Evolutionary conservation across 2,797 vertebrate genomes (phyloP).

Genomic region (Pteropus rufus): DNA sequence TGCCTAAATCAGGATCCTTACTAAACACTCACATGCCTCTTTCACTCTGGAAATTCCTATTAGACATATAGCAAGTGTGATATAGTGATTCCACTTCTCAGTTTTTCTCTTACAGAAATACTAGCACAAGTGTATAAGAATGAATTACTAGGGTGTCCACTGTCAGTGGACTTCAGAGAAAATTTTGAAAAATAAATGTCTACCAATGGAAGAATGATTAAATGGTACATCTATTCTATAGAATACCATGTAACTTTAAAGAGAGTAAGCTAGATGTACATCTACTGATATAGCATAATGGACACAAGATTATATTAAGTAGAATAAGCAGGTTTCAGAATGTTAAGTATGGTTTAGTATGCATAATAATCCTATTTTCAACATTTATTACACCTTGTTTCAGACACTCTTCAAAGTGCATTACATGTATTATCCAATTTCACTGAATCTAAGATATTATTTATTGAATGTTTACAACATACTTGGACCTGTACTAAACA

Average conservation of each 20-base stretch:
- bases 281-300: background rate
- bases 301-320: background rate
- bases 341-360: background rate
- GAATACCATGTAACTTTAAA: background rate
- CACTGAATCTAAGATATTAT: background rate
- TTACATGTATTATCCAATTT: background rate
- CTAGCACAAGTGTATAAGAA: background rate
- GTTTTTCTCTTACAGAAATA: background rate
- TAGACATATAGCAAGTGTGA: background rate
- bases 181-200: background rate
- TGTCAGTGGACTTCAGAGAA: background rate
- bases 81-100: background rate
- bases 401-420: background rate
- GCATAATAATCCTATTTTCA: background rate
- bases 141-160: background rate
- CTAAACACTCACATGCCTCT: background rate
- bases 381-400: background rate
- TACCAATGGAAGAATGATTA: background rate
- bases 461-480: background rate
- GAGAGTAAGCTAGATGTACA: background rate
- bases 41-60: background rate
- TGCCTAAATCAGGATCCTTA: background rate
- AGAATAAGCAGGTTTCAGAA: slow-evolving; percentile 1
- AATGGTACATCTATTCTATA: background rate
- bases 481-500: background rate